Conservation (phyloP, 2,888 invertebrate genomes). For the Endomychus coccineus region DNA sequence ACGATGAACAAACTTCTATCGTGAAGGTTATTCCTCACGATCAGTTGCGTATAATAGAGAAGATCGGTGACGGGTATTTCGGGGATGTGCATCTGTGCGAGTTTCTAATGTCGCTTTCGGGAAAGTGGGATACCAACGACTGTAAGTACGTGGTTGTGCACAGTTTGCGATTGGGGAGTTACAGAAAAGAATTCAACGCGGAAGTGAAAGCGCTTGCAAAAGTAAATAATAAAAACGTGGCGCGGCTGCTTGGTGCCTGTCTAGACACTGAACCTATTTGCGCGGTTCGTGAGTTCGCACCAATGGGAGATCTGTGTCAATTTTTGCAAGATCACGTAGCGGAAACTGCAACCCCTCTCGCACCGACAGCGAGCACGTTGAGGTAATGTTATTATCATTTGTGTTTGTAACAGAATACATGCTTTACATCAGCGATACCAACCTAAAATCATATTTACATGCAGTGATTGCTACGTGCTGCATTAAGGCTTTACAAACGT, state of each 20-base stretch:
- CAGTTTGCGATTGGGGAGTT: constrained; percentile 55
- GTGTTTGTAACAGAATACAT: too few relatives aligned
- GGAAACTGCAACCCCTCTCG: constrained; percentile 58
- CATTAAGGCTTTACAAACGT: too few relatives aligned
- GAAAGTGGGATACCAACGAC: constrained; percentile 37
- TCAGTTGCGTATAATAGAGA: constrained; percentile 66
- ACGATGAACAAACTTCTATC: too few relatives aligned
- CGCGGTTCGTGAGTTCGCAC: constrained; percentile 69
- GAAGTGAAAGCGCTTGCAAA: constrained; percentile 65
- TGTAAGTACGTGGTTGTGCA: constrained; percentile 61
- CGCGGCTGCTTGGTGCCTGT: constrained; percentile 65
- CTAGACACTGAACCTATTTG: constrained; percentile 65
- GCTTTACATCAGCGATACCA: too few relatives aligned
- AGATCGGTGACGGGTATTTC: constrained; percentile 68
- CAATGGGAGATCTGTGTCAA: constrained; percentile 76
- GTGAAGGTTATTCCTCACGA: constrained; percentile 63
- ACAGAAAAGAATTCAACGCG: constrained; percentile 62
- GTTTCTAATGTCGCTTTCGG: constrained; percentile 40
- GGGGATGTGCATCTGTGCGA: constrained; percentile 67
- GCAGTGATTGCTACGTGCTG: too few relatives aligned
- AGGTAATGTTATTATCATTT: constrained; percentile 48
- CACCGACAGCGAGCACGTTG: constrained; percentile 58
- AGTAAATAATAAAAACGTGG: constrained; percentile 64
- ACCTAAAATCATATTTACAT: too few relatives aligned
- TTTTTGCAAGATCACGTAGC: constrained; percentile 74